These are phyloP conservation scores for Phrynocephalus vlangalii DNA, from an alignment of 2,797 vertebrate species.

Conservation along the genomic window DNA sequence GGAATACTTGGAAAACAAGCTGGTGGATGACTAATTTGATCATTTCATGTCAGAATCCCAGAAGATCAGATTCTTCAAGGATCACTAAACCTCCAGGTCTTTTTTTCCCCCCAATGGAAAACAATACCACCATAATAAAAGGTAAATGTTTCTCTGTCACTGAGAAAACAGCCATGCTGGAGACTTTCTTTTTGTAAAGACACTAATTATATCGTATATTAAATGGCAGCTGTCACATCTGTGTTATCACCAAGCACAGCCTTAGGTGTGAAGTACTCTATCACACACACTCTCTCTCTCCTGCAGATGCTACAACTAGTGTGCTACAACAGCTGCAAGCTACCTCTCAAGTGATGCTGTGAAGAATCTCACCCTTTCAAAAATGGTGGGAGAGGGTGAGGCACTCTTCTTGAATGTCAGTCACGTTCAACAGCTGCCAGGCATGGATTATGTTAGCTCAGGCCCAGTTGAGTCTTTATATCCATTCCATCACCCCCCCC, in stretches of 20 bases:
- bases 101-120: constrained; percentile 15
- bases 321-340: not conserved
- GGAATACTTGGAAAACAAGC: not conserved
- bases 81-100: not conserved
- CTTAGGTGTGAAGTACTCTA: not conserved
- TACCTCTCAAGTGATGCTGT: not conserved
- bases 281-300: not conserved
- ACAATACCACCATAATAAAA: constrained; percentile 27
- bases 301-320: not conserved
- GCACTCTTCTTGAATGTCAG: not conserved
- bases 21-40: not conserved
- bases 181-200: not conserved
- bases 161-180: not conserved
- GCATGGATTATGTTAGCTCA: accelerated
- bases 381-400: not conserved
- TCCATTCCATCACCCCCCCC: not conserved
- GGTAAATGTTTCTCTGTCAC: constrained; percentile 3
- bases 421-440: not conserved
- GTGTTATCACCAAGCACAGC: constrained; percentile 12
- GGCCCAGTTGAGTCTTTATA: not conserved
- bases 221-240: constrained; percentile 56
- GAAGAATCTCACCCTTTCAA: not conserved
- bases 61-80: not conserved
- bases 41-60: not conserved
- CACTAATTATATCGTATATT: not conserved